Base-by-base conservation (phyloP, 2,888 invertebrate species). In the Chrysotoxum bicinctum region DNA sequence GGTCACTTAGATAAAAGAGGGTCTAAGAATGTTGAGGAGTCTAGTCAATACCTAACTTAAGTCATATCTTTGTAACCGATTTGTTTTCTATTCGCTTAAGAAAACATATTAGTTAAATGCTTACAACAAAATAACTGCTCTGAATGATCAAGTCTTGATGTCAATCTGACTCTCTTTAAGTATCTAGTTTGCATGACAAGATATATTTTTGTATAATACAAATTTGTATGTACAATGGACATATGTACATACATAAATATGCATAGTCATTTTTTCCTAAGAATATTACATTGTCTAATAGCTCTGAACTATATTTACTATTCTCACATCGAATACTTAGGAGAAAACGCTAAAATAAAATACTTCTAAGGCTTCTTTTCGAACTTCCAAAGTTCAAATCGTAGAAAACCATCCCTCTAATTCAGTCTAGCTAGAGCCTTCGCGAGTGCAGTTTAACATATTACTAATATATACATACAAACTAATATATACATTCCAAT, bases 371-470 rank as follows among this genome's bases (percentile, higher is more conserved):
- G 91, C 89, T 91, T 91, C 90, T 70, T 68, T 80, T 88, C 88
- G 89, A 88, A 88, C 88, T 88, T 88, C 83, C 87, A 89, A 89
- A 89, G 89, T 88, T 89, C 88, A 88, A 88, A 89, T 89, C 88
- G 89, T 88, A 88, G 88, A 88, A 88, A 89, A 89, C 84, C 87
- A 88, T 89, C 89, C 88, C 88, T 88, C 89, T 91, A 91, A 91
- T 90, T 91, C 90, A 89, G 90, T 90, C 87, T 88, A 88, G 89
- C 89, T 88, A 87, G 88, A 87, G 88, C 88, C 88, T 88, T 88
- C 89, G 88, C 62, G 86, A 87, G 81, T 87, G 88, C 76, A 76
- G 72, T 84, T 66, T 76, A 68, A 68, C 1, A 14, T 3, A 69
- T 16, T n/a, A 48, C 16, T 16, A 12, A 12, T 37, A 45, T 19